Percentiles rank a stretch among this genome's conserved stretches.
phyloP scores from a whole-genome alignment of 1,140 invertebrate genomes.

The Colletes gigas region DNA sequence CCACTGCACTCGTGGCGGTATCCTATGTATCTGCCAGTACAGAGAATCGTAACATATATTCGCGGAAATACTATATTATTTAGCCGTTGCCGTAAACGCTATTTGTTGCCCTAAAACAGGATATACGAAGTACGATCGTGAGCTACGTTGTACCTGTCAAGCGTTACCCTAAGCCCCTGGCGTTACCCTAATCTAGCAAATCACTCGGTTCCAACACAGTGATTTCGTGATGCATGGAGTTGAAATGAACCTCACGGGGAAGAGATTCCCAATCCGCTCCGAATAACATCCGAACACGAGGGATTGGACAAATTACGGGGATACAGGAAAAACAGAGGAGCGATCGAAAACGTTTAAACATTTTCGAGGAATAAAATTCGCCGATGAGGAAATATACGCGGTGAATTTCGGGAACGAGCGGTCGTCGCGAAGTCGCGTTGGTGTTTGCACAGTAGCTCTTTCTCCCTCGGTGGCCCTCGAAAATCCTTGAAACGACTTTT shows the following conservation, averaged over 20 bases:
- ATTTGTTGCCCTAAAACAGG: neutral
- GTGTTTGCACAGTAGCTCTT: constrained; percentile 18
- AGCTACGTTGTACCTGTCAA: constrained; percentile 21
- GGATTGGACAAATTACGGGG: constrained; percentile 29
- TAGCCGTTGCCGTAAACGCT: neutral
- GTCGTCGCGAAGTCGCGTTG: neutral
- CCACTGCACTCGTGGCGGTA: too few species aligned
- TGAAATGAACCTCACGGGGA: constrained; percentile 35
- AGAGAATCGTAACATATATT: too few species aligned
- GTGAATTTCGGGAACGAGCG: constrained; percentile 5
- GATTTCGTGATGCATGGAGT: constrained; percentile 43
- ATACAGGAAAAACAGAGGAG: neutral
- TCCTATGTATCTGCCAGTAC: too few species aligned
- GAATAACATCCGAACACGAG: constrained; percentile 5
- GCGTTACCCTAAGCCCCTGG: constrained; percentile 17
- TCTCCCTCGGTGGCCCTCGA: constrained; percentile 13
- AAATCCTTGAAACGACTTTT: constrained; percentile 47
- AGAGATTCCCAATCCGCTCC: too few species aligned
- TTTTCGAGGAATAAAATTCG: neutral
- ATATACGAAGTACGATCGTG: constrained; percentile 34
- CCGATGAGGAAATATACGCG: neutral
- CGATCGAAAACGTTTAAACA: neutral
- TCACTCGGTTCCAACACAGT: constrained; percentile 41
- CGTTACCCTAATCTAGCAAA: constrained; percentile 48
- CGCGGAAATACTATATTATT: too few species aligned